These are phyloP conservation scores for Podargus strigoides DNA, from an alignment of 2,797 vertebrate genomes.

Conservation along the genomic window DNA sequence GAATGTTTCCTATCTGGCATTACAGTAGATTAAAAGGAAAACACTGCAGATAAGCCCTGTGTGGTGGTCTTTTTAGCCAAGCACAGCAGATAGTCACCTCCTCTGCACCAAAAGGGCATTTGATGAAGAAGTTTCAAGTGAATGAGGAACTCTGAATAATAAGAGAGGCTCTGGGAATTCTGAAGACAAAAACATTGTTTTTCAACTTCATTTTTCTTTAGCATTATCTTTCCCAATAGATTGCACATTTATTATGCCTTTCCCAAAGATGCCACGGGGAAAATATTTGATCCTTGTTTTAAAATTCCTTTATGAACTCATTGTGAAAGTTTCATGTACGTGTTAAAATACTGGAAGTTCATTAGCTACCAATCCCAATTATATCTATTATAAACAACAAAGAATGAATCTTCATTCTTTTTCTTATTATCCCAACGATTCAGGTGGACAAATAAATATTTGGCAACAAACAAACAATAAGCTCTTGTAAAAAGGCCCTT, in stretches of 20 bases:
- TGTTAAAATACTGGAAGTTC: not conserved
- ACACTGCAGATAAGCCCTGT: not conserved
- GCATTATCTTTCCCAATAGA: not conserved
- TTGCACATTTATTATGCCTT: accelerated
- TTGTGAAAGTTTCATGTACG: not conserved
- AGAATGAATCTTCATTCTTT: not conserved
- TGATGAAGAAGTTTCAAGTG: not conserved
- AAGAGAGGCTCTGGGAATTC: not conserved
- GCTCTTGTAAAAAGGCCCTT: not conserved
- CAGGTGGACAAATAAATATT: not conserved
- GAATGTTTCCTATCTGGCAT: not conserved
- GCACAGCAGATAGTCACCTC: not conserved
- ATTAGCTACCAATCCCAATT: not conserved
- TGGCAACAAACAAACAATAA: not conserved
- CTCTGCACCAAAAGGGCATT: not conserved
- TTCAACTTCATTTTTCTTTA: not conserved
- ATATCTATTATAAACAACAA: not conserved
- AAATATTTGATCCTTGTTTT: not conserved
- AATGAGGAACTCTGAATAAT: not conserved
- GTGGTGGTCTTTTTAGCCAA: not conserved
- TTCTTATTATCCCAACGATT: not conserved
- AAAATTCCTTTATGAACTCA: not conserved
- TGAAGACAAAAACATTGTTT: not conserved
- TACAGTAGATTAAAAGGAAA: not conserved
- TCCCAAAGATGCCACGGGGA: not conserved